These are phyloP conservation scores for Arctopsyche grandis DNA, from an alignment of 1,140 invertebrate species.

Conservation along the genomic window DNA sequence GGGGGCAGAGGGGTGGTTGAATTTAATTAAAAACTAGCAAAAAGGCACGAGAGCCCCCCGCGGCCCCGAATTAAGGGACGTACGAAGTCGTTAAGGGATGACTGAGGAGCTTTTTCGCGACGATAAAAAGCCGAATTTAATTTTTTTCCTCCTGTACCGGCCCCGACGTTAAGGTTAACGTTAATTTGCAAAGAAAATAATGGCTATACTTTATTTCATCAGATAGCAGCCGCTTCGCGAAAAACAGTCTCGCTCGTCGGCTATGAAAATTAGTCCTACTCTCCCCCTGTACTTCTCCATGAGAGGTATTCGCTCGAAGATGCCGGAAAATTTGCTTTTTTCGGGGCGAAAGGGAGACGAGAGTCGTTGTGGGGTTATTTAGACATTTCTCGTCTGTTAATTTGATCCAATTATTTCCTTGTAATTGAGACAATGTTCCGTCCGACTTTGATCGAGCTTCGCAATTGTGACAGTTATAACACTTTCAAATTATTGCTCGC, in stretches of 20 bases:
- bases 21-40: slow-evolving; percentile 47
- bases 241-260: slow-evolving; percentile 29
- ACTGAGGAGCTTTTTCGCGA: slow-evolving; percentile 42
- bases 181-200: slow-evolving; percentile 46
- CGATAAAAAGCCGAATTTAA: slow-evolving; percentile 34
- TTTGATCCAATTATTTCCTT: slow-evolving; percentile 14
- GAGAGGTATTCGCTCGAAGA: not conserved
- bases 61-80: slow-evolving; percentile 18
- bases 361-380: slow-evolving; percentile 7
- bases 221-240: slow-evolving; percentile 32
- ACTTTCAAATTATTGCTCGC: too few species aligned
- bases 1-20: not conserved
- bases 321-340: not conserved
- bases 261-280: slow-evolving; percentile 39
- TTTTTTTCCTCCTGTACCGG: slow-evolving; percentile 2
- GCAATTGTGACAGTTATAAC: too few species aligned
- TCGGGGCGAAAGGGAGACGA: too few species aligned
- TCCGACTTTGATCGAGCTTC: not conserved
- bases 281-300: not conserved
- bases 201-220: slow-evolving; percentile 44
- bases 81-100: slow-evolving; percentile 42
- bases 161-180: slow-evolving; percentile 21
- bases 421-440: not conserved
- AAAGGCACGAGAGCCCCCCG: slow-evolving; percentile 19
- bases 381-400: slow-evolving; percentile 10